Evolutionary conservation across 2,888 invertebrate genomes (phyloP).

Genomic region (Melanotus villosus): DNA sequence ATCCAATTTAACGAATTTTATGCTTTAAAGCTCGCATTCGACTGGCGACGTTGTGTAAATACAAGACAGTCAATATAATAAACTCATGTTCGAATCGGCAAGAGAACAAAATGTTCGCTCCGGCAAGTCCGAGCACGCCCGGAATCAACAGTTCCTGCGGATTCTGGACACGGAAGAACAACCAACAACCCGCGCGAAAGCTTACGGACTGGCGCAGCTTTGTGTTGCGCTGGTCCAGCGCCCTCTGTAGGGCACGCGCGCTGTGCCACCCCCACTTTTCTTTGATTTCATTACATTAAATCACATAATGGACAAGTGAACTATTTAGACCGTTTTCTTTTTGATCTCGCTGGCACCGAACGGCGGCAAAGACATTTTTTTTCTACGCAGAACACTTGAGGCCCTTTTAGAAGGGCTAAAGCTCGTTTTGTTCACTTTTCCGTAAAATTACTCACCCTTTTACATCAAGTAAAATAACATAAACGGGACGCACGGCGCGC

Average conservation of each 20-base stretch:
- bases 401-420: too few species aligned
- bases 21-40: slow-evolving; percentile 19
- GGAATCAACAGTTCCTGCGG: slow-evolving; percentile 49
- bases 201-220: slow-evolving; percentile 49
- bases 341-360: neutral
- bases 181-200: slow-evolving; percentile 44
- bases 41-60: neutral
- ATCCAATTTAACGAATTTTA: slow-evolving; percentile 19
- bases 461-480: slow-evolving; percentile 17
- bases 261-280: slow-evolving; percentile 47
- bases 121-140: slow-evolving; percentile 40
- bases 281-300: slow-evolving; percentile 57
- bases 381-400: neutral
- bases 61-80: slow-evolving; percentile 14
- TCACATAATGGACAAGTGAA: slow-evolving; percentile 56
- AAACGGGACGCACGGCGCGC: slow-evolving; percentile 1
- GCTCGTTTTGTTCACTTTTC: slow-evolving; percentile 5
- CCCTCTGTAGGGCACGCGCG: slow-evolving; percentile 51
- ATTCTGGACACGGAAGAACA: slow-evolving; percentile 30
- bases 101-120: neutral
- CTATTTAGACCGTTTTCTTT: slow-evolving; percentile 40
- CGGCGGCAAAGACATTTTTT: neutral
- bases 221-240: slow-evolving; percentile 50
- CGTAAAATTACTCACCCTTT: slow-evolving; percentile 10
- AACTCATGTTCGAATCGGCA: neutral